phyloP scores from a whole-genome alignment of 1,140 invertebrate genomes.

The Scaptomyza graminum region DNA sequence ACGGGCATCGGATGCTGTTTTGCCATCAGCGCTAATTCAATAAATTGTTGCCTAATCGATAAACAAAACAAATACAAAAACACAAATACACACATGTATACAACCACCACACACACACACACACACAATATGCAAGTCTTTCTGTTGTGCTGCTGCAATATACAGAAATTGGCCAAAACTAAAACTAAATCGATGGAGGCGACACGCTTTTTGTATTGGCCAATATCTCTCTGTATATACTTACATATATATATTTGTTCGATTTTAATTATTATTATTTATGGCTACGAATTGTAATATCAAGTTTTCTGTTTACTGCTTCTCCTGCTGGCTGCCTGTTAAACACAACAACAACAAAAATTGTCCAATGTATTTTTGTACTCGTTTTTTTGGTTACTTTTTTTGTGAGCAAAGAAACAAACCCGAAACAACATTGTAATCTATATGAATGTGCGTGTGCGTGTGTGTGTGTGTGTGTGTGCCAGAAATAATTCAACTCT shows the following conservation, averaged over 20 bases:
- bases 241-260: constrained; percentile 29
- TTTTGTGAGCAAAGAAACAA: constrained; percentile 33
- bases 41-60: constrained; percentile 71
- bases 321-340: constrained; percentile 40
- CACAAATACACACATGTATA: not conserved
- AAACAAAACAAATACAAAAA: constrained; percentile 16
- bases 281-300: constrained; percentile 53
- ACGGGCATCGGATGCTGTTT: not conserved
- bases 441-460: constrained; percentile 8
- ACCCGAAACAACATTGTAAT: constrained; percentile 26
- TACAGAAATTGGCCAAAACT: too few relatives aligned
- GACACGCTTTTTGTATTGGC: too few relatives aligned
- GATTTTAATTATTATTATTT: constrained; percentile 15
- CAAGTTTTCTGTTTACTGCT: constrained; percentile 18
- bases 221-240: too few relatives aligned
- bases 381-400: constrained; percentile 42
- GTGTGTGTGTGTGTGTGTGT: constrained; percentile 5
- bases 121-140: constrained; percentile 10
- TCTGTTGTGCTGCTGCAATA: constrained; percentile 14
- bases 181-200: too few relatives aligned
- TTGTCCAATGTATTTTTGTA: constrained; percentile 76
- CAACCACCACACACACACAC: constrained; percentile 5
- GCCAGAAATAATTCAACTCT: constrained; percentile 9
- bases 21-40: constrained; percentile 71
- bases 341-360: constrained; percentile 29